Base-by-base conservation (phyloP, 2,888 invertebrate species). In the Melieria crassipennis region DNA sequence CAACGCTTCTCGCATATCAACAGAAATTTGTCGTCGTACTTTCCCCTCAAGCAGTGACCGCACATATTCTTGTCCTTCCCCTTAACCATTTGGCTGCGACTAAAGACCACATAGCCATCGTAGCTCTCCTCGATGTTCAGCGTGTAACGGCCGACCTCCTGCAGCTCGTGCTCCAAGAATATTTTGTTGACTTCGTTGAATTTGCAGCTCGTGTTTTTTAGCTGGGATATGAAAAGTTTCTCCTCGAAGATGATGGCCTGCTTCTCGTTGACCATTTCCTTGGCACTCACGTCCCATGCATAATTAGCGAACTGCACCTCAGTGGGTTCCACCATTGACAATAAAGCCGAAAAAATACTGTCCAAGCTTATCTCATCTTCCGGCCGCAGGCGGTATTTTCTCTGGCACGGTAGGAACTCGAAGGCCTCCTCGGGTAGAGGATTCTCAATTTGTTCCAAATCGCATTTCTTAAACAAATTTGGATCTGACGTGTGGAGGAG, bases 281-380 rank as follows among this genome's bases (percentile, higher is more conserved):
- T 84, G 7, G 81, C 79, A 30, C 78, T 73, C 16, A 85, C 78
- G 13, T 72, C 72, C 81, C 83, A 84, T 58, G 80, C 70, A 52
- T 82, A 79, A 7, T 65, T 61, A 7, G 67, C 69, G 4, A 75
- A 79, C 58, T 78, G 74, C 0, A 75, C 78, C 11, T 80, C 78
- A 1, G 79, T 76, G 0, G 79, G 76, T 47, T 81, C 81, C 13
- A 85, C 77, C 4, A 75, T 75, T 16, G 79, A 70, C 16, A 85
- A 63, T 10, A 84, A 5, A 4, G 79, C 76, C 0, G 85, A 84
- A 5, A 84, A 78, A 13, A 83, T 82, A 69, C 85, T 85, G 13
- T 82, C 81, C 30, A 83, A 73, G 74, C 83, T 83, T 61, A 83
- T 84, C 75, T 83, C 84, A 74, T 83, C 83, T 73, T 82, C 78